These are phyloP conservation scores for Periophthalmus modestus DNA, from an alignment of 2,113 vertebrate species.

Conservation along the genomic window DNA sequence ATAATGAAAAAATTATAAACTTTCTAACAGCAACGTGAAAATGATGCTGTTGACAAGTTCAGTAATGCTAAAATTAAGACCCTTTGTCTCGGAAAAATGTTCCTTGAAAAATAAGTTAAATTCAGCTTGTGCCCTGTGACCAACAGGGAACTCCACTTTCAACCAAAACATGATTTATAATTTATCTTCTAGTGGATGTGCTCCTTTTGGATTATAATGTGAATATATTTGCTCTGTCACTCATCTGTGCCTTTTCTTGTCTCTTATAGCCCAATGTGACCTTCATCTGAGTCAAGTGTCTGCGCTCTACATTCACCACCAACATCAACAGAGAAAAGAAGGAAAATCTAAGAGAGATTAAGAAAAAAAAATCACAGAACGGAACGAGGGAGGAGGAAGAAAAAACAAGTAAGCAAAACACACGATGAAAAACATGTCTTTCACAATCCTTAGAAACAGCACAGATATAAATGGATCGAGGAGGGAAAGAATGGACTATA, in stretches of 20 bases:
- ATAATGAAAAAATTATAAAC: no score
- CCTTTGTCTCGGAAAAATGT: no score
- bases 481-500: constrained; percentile 7
- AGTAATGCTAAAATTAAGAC: no score
- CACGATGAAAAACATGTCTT: constrained; percentile 46
- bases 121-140: background rate
- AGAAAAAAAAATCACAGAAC: constrained; percentile 40
- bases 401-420: constrained; percentile 64
- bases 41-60: no score
- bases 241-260: constrained; percentile 32
- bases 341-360: constrained; percentile 19
- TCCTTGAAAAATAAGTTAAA: no score
- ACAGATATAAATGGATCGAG: constrained; percentile 14
- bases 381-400: constrained; percentile 56
- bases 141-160: background rate
- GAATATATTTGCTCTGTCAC: constrained; percentile 4
- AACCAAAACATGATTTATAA: background rate
- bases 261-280: constrained; percentile 68
- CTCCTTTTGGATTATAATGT: background rate
- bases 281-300: constrained; percentile 62
- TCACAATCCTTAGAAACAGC: constrained; percentile 27
- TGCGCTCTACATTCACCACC: constrained; percentile 48
- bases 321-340: constrained; percentile 17
- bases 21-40: no score
- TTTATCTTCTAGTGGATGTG: background rate